Evolutionary conservation across 2,113 vertebrate genomes (phyloP).

Genomic region (Alligator sinensis): DNA sequence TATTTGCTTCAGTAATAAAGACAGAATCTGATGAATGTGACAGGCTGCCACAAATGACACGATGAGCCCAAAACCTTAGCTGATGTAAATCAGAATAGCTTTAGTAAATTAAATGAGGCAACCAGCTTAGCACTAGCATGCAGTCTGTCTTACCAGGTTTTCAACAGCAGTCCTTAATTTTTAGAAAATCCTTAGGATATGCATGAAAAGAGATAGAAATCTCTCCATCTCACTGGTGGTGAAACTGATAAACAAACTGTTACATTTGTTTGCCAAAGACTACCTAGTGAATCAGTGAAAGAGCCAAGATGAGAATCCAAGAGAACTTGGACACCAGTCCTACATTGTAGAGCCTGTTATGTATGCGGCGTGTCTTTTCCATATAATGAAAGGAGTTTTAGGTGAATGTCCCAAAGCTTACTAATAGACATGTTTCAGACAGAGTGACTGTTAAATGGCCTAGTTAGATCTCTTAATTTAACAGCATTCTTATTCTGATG

Average conservation of each 20-base stretch:
- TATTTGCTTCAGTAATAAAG: not conserved
- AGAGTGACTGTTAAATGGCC: not conserved
- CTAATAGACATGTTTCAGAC: not conserved
- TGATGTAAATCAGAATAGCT: not conserved
- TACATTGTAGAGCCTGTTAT: accelerated
- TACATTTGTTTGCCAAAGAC: accelerated
- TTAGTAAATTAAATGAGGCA: not conserved
- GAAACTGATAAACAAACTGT: accelerated
- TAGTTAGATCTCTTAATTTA: not conserved
- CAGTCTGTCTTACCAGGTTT: not conserved
- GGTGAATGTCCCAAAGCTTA: not conserved
- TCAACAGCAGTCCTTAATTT: not conserved
- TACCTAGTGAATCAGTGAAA: not conserved
- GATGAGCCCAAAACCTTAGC: not conserved
- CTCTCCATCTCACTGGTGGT: accelerated
- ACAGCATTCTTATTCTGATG: accelerated
- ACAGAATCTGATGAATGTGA: not conserved
- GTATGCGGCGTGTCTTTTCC: accelerated
- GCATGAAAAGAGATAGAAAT: accelerated
- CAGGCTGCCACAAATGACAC: not conserved
- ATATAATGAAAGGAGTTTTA: not conserved
- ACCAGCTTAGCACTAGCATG: not conserved
- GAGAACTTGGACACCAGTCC: not conserved
- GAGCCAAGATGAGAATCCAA: not conserved
- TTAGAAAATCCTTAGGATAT: not conserved